These are phyloP conservation scores for Phaenicophaeus curvirostris DNA, from an alignment of 2,797 vertebrate genomes.

Conservation along the genomic window DNA sequence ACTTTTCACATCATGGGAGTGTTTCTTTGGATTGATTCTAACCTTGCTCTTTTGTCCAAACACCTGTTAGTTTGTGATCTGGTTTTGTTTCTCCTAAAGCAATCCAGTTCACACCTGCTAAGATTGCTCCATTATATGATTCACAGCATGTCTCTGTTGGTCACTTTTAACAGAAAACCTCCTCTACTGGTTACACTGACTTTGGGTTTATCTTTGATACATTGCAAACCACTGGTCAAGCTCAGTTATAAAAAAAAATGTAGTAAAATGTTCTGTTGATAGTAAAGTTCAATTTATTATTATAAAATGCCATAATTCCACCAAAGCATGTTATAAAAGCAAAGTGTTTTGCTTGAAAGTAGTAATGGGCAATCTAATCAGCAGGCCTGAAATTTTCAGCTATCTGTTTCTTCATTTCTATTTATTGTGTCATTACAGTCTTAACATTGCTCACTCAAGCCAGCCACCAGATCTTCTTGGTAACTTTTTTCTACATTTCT, in stretches of 20 bases:
- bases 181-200: rapidly evolving
- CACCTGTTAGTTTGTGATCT: background rate
- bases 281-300: background rate
- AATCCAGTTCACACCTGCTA: background rate
- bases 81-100: background rate
- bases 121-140: background rate
- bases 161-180: background rate
- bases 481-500: background rate
- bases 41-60: background rate
- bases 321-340: background rate
- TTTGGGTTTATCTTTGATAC: background rate
- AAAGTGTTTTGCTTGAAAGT: background rate
- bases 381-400: background rate
- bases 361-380: background rate
- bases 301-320: background rate
- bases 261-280: background rate
- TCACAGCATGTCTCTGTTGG: background rate
- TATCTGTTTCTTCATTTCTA: background rate
- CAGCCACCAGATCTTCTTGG: background rate
- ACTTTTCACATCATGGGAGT: background rate
- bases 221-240: background rate
- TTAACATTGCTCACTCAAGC: background rate
- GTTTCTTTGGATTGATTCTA: background rate
- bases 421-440: background rate
- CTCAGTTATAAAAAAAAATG: background rate